These are phyloP conservation scores for Sminthurinus signatus DNA, from an alignment of 1,140 invertebrate genomes.

Conservation along the genomic window DNA sequence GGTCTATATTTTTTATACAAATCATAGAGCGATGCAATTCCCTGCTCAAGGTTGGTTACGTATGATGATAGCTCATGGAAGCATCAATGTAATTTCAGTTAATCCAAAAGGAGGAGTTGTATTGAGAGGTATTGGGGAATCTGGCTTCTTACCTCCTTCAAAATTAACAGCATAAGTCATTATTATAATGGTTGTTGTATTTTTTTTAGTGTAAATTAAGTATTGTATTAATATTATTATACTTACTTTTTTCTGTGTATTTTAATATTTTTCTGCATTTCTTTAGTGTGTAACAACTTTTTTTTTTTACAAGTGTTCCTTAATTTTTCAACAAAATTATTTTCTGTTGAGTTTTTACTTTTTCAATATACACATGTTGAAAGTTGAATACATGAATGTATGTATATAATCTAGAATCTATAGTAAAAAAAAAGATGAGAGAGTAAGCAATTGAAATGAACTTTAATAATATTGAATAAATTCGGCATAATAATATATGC, in stretches of 20 bases:
- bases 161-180: slow-evolving; percentile 50
- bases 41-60: slow-evolving; percentile 94
- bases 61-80: slow-evolving; percentile 81
- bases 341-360: no score
- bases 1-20: neutral
- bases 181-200: neutral
- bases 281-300: no score
- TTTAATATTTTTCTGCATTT: no score
- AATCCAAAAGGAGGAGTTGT: slow-evolving; percentile 76
- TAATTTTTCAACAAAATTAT: no score
- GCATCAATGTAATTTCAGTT: slow-evolving; percentile 87
- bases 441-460: no score
- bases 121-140: slow-evolving; percentile 74
- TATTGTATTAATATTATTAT: neutral
- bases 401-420: no score
- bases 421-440: no score
- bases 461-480: no score
- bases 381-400: no score
- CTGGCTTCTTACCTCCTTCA: slow-evolving; percentile 75
- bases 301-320: no score
- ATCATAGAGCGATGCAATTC: slow-evolving; percentile 80
- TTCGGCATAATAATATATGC: no score
- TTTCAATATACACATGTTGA: no score
- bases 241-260: neutral
- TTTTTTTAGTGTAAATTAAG: neutral